These are phyloP conservation scores for Dilophus febrilis DNA, from an alignment of 2,888 invertebrate genomes.

Conservation along the genomic window DNA sequence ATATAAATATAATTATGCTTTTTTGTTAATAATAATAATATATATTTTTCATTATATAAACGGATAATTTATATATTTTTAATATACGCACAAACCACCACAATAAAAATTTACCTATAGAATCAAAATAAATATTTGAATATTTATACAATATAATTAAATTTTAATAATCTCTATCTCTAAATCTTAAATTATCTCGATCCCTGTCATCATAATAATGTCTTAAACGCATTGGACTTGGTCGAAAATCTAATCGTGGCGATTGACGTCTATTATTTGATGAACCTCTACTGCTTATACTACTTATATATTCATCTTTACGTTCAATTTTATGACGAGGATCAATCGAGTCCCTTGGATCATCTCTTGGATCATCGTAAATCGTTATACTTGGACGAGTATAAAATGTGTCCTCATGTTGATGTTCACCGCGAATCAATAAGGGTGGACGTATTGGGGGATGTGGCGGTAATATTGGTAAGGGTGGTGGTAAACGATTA, in stretches of 20 bases:
- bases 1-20: too few species aligned
- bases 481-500: slow-evolving; percentile 1
- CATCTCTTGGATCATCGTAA: slow-evolving; percentile 8
- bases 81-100: too few species aligned
- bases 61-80: too few species aligned
- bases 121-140: too few species aligned
- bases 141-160: too few species aligned
- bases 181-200: too few species aligned
- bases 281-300: background rate
- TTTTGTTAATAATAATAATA: too few species aligned
- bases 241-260: slow-evolving; percentile 5
- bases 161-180: slow-evolving; percentile 1
- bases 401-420: slow-evolving; percentile 6
- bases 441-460: background rate
- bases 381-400: slow-evolving; percentile 7
- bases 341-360: slow-evolving; percentile 6
- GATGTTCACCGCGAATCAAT: background rate
- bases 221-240: slow-evolving; percentile 4
- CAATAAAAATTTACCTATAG: too few species aligned
- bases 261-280: slow-evolving; percentile 1
- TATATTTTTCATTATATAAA: too few species aligned
- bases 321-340: slow-evolving; percentile 3
- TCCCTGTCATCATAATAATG: slow-evolving; percentile 5
- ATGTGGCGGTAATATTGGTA: background rate
- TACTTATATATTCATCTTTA: slow-evolving; percentile 1